Evolutionary conservation across 2,797 vertebrate species (phyloP).

Genomic region (Discoglossus pictus): DNA sequence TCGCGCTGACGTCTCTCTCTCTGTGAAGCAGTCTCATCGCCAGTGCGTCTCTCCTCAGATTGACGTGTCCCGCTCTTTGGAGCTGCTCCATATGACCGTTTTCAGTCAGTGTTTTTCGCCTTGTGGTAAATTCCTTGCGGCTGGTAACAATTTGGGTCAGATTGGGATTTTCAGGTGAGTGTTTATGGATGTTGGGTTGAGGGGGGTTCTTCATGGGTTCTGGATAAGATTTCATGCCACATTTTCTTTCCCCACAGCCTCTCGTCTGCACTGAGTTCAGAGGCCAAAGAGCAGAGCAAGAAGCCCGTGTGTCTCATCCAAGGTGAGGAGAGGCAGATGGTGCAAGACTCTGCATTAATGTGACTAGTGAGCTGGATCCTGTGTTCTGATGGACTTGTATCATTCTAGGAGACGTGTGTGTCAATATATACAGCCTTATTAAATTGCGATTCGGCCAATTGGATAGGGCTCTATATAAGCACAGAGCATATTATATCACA

Average conservation of each 20-base stretch:
- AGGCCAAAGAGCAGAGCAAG: slow-evolving; percentile 75
- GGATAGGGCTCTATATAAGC: too few species aligned
- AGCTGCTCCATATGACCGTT: slow-evolving; percentile 86
- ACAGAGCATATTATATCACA: too few species aligned
- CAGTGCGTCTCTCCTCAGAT: slow-evolving; percentile 43
- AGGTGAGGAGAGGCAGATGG: slow-evolving; percentile 70
- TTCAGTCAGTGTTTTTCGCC: slow-evolving; percentile 88
- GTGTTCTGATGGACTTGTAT: too few species aligned
- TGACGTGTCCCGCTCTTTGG: slow-evolving; percentile 60
- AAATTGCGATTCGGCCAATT: too few species aligned
- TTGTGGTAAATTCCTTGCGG: slow-evolving; percentile 83
- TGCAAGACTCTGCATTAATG: too few species aligned
- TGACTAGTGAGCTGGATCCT: too few species aligned
- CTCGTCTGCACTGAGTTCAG: slow-evolving; percentile 82
- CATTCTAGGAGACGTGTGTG: too few species aligned
- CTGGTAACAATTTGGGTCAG: slow-evolving; percentile 87
- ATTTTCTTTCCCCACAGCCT: slow-evolving; percentile 65
- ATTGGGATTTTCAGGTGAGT: slow-evolving; percentile 86
- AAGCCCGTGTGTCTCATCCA: slow-evolving; percentile 79
- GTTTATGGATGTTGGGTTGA: too few species aligned
- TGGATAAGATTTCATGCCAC: background rate
- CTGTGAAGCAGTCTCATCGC: too few species aligned
- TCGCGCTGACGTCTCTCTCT: too few species aligned
- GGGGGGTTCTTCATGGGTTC: too few species aligned
- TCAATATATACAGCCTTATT: too few species aligned